Percentiles rank a stretch among this genome's conserved stretches.
phyloP scores from a whole-genome alignment of 2,888 invertebrate species.

The Epinotia demarniana region DNA sequence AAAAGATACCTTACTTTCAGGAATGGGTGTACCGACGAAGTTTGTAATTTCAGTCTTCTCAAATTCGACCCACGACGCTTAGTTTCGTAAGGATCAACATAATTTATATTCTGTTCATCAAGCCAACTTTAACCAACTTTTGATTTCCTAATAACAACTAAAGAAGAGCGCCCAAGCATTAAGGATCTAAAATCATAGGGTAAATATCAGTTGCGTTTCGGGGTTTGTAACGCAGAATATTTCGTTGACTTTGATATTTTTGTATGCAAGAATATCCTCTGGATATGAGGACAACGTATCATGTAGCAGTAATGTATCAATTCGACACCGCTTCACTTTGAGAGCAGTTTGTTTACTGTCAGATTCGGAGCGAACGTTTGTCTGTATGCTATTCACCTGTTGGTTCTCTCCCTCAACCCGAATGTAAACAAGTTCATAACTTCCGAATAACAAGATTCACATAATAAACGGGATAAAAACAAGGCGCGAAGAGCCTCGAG shows the following conservation, averaged over 20 bases:
- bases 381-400: conserved; percentile 48
- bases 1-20: not conserved
- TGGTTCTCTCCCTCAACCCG: conserved; percentile 47
- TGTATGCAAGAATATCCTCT: not conserved
- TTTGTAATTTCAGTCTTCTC: conserved; percentile 16
- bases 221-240: not conserved
- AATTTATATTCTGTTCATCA: conserved; percentile 38
- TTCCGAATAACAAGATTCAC: conserved; percentile 58
- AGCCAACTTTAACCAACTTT: conserved; percentile 29
- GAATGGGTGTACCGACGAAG: conserved; percentile 2
- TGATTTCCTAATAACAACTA: conserved; percentile 29
- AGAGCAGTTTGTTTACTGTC: conserved; percentile 1
- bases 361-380: conserved; percentile 2
- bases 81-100: conserved; percentile 36
- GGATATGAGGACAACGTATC: not conserved
- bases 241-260: not conserved
- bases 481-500: conserved; percentile 46
- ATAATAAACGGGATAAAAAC: conserved; percentile 55
- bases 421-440: conserved; percentile 64
- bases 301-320: not conserved
- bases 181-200: not conserved
- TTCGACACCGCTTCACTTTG: not conserved
- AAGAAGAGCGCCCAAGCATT: not conserved
- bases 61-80: conserved; percentile 32
- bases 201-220: not conserved